Percentiles rank a stretch among this genome's conserved stretches.
phyloP scores from a whole-genome alignment of 2,113 vertebrate genomes.

The Eudyptes chrysolophus region DNA sequence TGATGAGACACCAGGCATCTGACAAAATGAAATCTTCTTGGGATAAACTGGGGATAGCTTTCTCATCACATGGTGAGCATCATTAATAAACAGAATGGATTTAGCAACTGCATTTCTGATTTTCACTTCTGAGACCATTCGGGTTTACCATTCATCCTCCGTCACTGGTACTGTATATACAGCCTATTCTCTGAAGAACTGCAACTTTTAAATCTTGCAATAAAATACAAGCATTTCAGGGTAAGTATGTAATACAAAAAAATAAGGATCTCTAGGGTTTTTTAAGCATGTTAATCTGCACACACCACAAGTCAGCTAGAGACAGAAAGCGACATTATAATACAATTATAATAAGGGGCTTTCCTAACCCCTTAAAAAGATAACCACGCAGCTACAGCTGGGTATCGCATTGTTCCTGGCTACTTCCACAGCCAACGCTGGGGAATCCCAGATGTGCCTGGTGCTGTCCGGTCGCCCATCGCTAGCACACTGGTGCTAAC shows the following conservation, averaged over 20 bases:
- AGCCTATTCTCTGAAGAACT: not conserved
- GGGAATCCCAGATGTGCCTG: not conserved
- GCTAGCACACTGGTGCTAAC: fast-evolving
- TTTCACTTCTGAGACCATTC: not conserved
- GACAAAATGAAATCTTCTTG: not conserved
- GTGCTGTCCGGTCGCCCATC: not conserved
- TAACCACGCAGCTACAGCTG: fast-evolving
- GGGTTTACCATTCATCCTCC: not conserved
- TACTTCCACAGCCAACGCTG: not conserved
- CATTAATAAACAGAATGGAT: conserved; percentile 18
- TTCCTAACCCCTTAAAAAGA: not conserved
- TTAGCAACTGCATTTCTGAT: not conserved
- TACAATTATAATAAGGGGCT: not conserved
- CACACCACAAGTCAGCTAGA: not conserved
- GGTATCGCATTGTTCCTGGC: not conserved
- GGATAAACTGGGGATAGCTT: not conserved
- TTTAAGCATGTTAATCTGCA: not conserved
- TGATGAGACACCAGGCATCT: conserved; percentile 6
- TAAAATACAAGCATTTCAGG: not conserved
- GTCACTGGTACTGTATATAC: not conserved
- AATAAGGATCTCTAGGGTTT: not conserved
- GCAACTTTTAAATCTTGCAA: conserved; percentile 4
- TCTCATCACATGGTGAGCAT: not conserved
- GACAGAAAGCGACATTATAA: not conserved
- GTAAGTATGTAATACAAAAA: not conserved